Evolutionary conservation across 2,113 vertebrate genomes (phyloP), one percentile per base, ranked within the genome.

Genomic region (Oncorhynchus gorbuscha): DNA sequence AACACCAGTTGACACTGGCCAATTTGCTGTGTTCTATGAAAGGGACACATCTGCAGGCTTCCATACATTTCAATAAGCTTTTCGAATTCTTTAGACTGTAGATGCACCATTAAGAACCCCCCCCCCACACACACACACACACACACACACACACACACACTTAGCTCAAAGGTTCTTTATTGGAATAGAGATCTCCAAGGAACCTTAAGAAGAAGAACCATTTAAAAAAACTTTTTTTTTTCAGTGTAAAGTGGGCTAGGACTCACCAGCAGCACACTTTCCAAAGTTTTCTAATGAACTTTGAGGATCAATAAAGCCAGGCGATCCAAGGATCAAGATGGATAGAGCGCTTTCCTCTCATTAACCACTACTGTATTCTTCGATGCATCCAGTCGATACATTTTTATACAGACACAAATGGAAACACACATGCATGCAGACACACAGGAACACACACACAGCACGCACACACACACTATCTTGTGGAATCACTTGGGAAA

Each of bases 251-350:
- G 32, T 68, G 18, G 35, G 68, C 7, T 45, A 55, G 69, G 74
- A 59, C 26, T 61, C 30, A 39, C 49, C 35, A 70, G 1, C 28
- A 24, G 3, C 67, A 49, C 16, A 6, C n/a, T n/a, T 22, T 48
- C n/a, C 65, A 66, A 66, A 48, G 7, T 30, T 65, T 59, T 35
- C 48, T 76, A 79, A 83, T 79, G 74, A 83, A 67, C 30, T 68
- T 59, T 20, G 67, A 13, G 26, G 69, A 77, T 79, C 77, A 69
- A 79, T 74, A 76, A 65, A 74, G 16, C 71, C 22, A 26, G 39
- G 24, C 28, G 39, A 71, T 71, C 45, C 22, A 39, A 45, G 68
- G 55, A 75, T 69, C 71, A 81, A 76, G 59, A 66, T 55, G 65
- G 69, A 72, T 68, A 28, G 67, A 67, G 48, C 73, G 74, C 58